These are phyloP conservation scores for Oryzias javanicus DNA, from an alignment of 2,113 vertebrate genomes.

Conservation along the genomic window DNA sequence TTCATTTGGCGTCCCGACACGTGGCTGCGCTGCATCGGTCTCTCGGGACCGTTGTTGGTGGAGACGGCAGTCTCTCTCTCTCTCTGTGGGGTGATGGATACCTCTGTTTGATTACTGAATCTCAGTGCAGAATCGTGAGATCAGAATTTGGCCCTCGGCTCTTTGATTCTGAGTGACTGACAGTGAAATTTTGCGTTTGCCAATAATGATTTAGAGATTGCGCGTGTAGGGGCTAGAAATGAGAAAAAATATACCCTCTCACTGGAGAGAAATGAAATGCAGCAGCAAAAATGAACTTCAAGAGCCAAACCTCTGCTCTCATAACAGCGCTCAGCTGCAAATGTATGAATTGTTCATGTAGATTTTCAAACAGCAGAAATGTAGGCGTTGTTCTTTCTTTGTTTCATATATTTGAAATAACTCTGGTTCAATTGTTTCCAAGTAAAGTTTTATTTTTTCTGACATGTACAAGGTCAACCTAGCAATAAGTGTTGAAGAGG, in stretches of 20 bases:
- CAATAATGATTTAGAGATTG: slow-evolving; percentile 26
- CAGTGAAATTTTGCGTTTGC: slow-evolving; percentile 12
- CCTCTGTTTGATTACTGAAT: slow-evolving; percentile 50
- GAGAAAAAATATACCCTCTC: slow-evolving; percentile 6
- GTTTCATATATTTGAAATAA: no score
- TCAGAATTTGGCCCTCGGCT: slow-evolving; percentile 30
- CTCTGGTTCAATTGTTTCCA: no score
- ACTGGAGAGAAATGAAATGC: neutral
- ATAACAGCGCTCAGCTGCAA: neutral
- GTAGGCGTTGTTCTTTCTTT: no score
- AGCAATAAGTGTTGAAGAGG: no score
- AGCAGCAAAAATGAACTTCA: neutral
- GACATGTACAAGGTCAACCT: no score
- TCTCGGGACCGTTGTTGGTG: slow-evolving; percentile 29
- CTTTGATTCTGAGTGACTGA: slow-evolving; percentile 45
- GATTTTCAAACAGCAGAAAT: no score
- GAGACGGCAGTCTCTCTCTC: slow-evolving; percentile 40
- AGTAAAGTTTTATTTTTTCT: no score
- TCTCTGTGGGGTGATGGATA: slow-evolving; percentile 43
- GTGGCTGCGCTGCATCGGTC: slow-evolving; percentile 12
- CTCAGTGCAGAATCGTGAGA: slow-evolving; percentile 31
- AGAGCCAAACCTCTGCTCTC: neutral
- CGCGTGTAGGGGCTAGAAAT: slow-evolving; percentile 2
- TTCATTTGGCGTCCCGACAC: neutral
- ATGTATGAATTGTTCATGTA: no score